Evolutionary conservation across 2,113 vertebrate genomes (phyloP).

Genomic region (Motacilla tschutschensis): DNA sequence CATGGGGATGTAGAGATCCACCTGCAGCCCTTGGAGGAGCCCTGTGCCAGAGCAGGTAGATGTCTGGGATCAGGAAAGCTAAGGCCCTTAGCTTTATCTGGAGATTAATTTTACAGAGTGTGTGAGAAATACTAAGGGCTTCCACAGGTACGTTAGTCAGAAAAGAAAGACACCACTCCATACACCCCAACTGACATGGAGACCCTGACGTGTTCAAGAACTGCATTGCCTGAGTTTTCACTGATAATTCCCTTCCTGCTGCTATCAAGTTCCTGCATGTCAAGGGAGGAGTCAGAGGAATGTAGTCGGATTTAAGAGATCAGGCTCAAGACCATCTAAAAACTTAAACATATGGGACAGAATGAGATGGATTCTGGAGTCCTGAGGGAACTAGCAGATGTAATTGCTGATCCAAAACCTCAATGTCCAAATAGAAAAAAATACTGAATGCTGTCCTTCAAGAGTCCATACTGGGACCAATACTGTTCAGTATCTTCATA

Average conservation of each 20-base stretch:
- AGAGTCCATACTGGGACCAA: not conserved
- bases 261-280: not conserved
- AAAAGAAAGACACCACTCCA: not conserved
- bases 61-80: not conserved
- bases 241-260: not conserved
- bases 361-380: not conserved
- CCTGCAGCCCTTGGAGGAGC: not conserved
- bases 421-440: not conserved
- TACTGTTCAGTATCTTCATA: not conserved
- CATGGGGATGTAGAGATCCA: not conserved
- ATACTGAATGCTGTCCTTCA: not conserved
- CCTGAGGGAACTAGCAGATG: not conserved
- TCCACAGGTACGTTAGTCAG: not conserved
- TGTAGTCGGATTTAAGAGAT: not conserved
- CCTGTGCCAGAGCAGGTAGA: accelerated
- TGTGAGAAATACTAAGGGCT: not conserved
- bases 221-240: not conserved
- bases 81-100: not conserved
- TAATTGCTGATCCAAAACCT: not conserved
- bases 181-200: not conserved
- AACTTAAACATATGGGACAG: not conserved
- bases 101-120: not conserved
- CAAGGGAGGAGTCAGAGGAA: not conserved
- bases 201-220: not conserved
- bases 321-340: not conserved